Evolutionary conservation across 2,113 vertebrate genomes (phyloP), one percentile per base, ranked within the genome.

Genomic region (Chaetorhynchus papuensis): DNA sequence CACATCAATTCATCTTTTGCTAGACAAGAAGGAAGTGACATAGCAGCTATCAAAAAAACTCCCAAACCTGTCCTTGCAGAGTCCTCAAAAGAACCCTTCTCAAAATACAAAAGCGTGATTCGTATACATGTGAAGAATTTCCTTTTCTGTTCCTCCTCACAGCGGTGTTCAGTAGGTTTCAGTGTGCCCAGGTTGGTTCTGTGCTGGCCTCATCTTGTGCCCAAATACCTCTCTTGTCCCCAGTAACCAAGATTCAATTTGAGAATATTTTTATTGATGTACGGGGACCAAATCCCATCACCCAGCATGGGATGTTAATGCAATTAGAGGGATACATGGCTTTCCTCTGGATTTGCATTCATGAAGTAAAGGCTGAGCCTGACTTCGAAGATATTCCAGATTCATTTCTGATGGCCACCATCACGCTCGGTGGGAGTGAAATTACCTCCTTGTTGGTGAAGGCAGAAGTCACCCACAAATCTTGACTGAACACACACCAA

Each of bases 11-110:
- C 37, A 59, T 87, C 59, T 89, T 91, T 57, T 84, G 44, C 44
- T 30, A 69, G 88, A 87, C 85, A 95, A 95, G 64, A 96, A 96
- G 86, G 79, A 93, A 94, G 94, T 91, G 93, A 89, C 92, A 96
- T 23, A 96, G 83, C 49, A 89, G 77, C 92, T 45, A 84, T 72
- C 72, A 92, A 75, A 95, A 94, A 71, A 75, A 7, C 35, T 80
- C 42, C 30, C 57, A 68, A 93, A 93, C 71, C 89, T 78, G 60
- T 71, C 77, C 60, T 86, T 54, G n/a, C 6, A 9, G n/a, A 64
- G 86, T 94, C 96, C 96, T 95, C 79, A 93, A 60, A 89, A 92
- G 69, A 95, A 90, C 95, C 56, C 70, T 59, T 92, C 75, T 22
- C 49, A 71, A 80, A 63, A 33, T 9, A 80, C 16, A 66, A 75